A percentile compares a stretch with the other conserved stretches of the same genome.
Evolutionary conservation across 2,113 vertebrate species (phyloP).

Genomic region (Murina feae): DNA sequence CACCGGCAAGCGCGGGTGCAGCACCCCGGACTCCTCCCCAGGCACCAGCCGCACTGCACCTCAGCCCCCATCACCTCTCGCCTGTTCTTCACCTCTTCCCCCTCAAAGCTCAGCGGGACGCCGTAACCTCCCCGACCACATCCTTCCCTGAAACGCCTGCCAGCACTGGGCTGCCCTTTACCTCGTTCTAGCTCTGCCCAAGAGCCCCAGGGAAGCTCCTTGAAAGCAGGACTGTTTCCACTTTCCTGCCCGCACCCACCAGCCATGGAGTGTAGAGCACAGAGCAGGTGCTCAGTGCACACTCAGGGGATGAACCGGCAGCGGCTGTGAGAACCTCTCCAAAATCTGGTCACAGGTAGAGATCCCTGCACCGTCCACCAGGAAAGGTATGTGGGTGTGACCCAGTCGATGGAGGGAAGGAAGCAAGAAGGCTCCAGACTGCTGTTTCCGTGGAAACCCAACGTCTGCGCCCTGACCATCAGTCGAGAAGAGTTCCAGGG

Average conservation of each 20-base stretch:
- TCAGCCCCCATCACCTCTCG: not conserved
- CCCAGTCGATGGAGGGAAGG: not conserved
- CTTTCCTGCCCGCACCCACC: not conserved
- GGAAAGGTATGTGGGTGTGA: not conserved
- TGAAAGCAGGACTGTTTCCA: not conserved
- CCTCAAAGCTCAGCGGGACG: not conserved
- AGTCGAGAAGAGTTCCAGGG: not conserved
- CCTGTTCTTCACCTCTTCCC: not conserved
- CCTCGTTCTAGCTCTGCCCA: not conserved
- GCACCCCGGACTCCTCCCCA: not conserved
- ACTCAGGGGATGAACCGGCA: not conserved
- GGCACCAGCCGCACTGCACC: not conserved
- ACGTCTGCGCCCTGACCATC: not conserved
- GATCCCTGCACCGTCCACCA: not conserved
- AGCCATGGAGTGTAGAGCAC: not conserved
- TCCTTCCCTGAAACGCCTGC: not conserved
- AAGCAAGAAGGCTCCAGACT: conserved; percentile 28
- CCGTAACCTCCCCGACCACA: not conserved
- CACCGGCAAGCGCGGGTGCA: not conserved
- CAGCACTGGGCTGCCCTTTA: not conserved
- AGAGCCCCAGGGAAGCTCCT: not conserved
- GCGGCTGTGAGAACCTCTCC: not conserved
- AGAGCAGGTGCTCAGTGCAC: not conserved
- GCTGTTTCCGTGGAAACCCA: conserved; percentile 46
- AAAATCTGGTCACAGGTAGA: not conserved